These are phyloP conservation scores for Felis catus DNA, from an alignment of 2,113 vertebrate genomes.

Conservation along the genomic window F.catus_Fca126_mat1.0 CM031413.1:103845001-103845500, in stretches of 20 bases:
- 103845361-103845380: neutral
- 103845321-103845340: neutral
- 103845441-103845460: neutral
- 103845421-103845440: neutral
- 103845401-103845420: constrained; percentile 42
- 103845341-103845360: neutral
- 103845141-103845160: neutral
- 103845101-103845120: neutral
- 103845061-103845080: constrained; percentile 6
- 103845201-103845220: neutral
- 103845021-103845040: neutral
- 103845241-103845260: neutral
- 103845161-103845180: neutral
- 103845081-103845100: neutral
- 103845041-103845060: neutral
- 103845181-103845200: neutral
- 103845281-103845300: constrained; percentile 42
- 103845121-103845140: neutral
- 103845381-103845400: neutral
- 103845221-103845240: neutral
- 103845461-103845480: neutral
- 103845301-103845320: constrained; percentile 26
- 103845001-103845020: neutral
- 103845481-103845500: constrained; percentile 24
- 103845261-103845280: neutral